Percentiles rank a stretch among this genome's conserved stretches.
These are phyloP conservation scores for Raja brachyura DNA, from an alignment of 2,113 vertebrate species.

Conservation along the genomic window DNA sequence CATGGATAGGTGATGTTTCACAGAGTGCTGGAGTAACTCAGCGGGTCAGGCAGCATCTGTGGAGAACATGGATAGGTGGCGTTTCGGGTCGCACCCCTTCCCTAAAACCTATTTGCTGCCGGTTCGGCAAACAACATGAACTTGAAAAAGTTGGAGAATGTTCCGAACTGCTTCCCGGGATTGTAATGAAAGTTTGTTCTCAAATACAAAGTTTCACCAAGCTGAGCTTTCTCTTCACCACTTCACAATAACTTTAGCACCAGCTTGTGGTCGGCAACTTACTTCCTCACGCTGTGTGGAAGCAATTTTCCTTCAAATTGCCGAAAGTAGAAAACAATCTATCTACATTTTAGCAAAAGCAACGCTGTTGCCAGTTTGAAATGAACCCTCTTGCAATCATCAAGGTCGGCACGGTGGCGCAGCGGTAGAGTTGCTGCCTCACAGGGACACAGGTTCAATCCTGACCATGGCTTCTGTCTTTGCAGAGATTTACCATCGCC, in stretches of 20 bases:
- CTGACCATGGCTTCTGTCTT: no score
- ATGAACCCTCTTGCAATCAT: neutral
- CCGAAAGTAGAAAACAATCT: neutral
- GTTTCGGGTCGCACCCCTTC: no score
- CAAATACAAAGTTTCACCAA: neutral
- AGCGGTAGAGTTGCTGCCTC: no score
- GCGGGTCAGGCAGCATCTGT: no score
- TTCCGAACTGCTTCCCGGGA: neutral
- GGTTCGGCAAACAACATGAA: neutral
- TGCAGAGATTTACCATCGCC: no score
- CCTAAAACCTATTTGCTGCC: neutral
- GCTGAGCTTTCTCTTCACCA: neutral
- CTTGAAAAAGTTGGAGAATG: neutral
- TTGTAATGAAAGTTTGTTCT: neutral
- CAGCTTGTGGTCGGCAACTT: conserved; percentile 15
- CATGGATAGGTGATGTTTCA: no score
- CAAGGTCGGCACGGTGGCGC: no score
- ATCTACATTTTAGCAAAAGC: neutral
- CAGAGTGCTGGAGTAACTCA: no score
- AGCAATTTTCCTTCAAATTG: neutral
- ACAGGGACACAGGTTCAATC: no score
- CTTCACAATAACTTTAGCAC: neutral
- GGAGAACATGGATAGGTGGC: no score
- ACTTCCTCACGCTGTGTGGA: neutral
- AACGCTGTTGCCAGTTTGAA: neutral